Evolutionary conservation across 2,797 vertebrate genomes (phyloP).

Genomic region (Hafferia zeledoni): DNA sequence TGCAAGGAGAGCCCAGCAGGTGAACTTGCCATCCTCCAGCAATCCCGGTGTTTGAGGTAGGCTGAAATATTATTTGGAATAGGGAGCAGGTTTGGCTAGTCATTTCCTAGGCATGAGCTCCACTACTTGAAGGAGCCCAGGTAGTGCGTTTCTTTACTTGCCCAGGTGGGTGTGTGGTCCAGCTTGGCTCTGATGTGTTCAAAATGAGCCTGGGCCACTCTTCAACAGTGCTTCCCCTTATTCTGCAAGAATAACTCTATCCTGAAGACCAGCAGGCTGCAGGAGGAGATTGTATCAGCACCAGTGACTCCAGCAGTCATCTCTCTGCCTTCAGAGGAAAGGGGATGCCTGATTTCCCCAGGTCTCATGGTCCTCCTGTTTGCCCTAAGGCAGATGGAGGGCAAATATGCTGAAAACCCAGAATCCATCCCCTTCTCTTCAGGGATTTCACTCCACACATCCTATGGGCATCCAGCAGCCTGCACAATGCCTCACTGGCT

Average conservation of each 20-base stretch:
- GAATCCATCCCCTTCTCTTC: neutral
- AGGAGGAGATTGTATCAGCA: neutral
- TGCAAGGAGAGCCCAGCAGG: neutral
- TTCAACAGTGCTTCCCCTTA: neutral
- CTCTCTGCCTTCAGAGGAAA: neutral
- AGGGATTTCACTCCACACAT: neutral
- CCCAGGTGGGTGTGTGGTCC: neutral
- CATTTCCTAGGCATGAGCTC: neutral
- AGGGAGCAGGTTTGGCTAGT: neutral
- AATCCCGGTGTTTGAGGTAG: neutral
- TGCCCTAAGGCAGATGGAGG: rapidly evolving
- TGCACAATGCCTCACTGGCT: neutral
- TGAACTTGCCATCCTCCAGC: neutral
- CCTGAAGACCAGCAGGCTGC: neutral
- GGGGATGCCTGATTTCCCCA: neutral
- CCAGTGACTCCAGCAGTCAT: neutral
- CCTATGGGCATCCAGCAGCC: neutral
- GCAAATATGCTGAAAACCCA: neutral
- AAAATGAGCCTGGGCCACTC: neutral
- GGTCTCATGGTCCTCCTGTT: neutral
- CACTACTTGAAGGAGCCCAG: neutral
- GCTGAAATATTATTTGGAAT: neutral
- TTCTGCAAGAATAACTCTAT: neutral
- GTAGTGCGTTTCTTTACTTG: neutral
- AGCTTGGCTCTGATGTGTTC: neutral